A percentile compares a stretch with the other conserved stretches of the same genome.
Conservation (phyloP, 2,888 invertebrate species). For the Glaucopsyche alexis region DNA sequence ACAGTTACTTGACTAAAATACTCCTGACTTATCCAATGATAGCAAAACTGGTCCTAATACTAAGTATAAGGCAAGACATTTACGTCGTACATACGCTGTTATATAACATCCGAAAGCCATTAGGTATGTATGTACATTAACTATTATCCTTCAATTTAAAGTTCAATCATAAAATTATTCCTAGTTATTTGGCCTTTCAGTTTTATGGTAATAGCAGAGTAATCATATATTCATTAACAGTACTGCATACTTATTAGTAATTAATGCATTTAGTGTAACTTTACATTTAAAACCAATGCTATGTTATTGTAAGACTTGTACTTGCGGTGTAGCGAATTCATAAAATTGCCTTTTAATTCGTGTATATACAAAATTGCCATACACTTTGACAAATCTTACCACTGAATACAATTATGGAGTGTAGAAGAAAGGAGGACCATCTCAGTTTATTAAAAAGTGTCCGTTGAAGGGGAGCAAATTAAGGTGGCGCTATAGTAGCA, state of each 20-base stretch:
- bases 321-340: not conserved
- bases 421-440: no score
- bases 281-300: not conserved
- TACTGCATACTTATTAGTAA: not conserved
- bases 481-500: no score
- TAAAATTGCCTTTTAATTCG: no score
- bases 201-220: not conserved
- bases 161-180: not conserved
- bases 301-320: not conserved
- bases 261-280: not conserved
- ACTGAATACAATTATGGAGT: not conserved
- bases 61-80: slow-evolving; percentile 20
- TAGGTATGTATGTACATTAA: not conserved
- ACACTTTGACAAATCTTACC: not conserved
- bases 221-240: not conserved
- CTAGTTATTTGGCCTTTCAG: slow-evolving; percentile 1
- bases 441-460: no score
- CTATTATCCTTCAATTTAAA: not conserved
- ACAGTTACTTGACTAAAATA: slow-evolving; percentile 5
- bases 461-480: no score
- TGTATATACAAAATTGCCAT: no score
- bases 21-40: not conserved
- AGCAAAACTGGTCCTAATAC: slow-evolving; percentile 2
- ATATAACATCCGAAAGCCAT: not conserved
- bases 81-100: slow-evolving; percentile 18